These are phyloP conservation scores for Hippocampus barbouri DNA, from an alignment of 2,113 vertebrate species.

Conservation along the genomic window DNA sequence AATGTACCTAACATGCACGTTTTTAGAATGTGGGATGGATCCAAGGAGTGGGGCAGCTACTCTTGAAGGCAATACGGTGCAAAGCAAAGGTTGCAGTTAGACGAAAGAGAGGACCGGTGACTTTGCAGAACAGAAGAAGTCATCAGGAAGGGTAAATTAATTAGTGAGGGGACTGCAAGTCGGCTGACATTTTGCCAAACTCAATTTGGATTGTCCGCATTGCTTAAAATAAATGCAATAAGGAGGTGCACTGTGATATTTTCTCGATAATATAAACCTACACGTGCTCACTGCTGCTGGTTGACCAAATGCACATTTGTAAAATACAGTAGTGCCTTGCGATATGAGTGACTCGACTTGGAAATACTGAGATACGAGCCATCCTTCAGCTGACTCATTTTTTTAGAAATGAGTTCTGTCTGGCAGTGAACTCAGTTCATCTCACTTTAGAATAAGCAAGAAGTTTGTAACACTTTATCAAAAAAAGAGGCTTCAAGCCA, in stretches of 20 bases:
- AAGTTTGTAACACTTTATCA: too few relatives aligned
- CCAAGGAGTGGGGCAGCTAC: background rate
- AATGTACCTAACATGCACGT: background rate
- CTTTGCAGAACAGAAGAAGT: constrained; percentile 48
- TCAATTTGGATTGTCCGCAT: constrained; percentile 53
- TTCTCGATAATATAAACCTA: background rate
- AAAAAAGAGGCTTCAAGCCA: too few relatives aligned
- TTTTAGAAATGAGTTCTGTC: too few relatives aligned
- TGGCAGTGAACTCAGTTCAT: too few relatives aligned
- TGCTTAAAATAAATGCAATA: constrained; percentile 26
- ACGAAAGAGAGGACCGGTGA: constrained; percentile 23
- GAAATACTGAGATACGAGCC: too few relatives aligned
- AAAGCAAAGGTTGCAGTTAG: background rate
- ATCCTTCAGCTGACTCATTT: too few relatives aligned
- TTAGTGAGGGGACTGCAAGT: constrained; percentile 37
- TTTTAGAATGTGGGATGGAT: background rate
- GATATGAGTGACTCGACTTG: too few relatives aligned
- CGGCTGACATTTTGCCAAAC: constrained; percentile 60
- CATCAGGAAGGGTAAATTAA: constrained; percentile 47
- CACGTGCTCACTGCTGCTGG: background rate
- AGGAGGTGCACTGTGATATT: constrained; percentile 4
- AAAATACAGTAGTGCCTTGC: background rate
- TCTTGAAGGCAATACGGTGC: background rate
- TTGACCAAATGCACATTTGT: background rate
- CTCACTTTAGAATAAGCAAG: too few relatives aligned